phyloP scores from a whole-genome alignment of 1,140 invertebrate species.

The Heliothis subflexa region DNA sequence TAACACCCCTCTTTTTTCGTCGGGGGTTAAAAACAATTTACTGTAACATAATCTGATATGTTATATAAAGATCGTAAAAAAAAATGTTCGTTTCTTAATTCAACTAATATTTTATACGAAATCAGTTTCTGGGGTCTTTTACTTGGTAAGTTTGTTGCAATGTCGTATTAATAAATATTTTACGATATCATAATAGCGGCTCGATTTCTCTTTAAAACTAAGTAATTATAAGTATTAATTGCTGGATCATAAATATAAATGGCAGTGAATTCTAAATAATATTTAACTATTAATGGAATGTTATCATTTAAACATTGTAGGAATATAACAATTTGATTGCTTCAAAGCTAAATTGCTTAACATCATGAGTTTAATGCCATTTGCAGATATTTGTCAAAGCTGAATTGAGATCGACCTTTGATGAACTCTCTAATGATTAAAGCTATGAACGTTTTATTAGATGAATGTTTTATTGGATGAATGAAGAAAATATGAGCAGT shows the following conservation, averaged over 20 bases:
- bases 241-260: background rate
- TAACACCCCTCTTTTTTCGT: no score
- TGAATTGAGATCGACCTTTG: constrained; percentile 31
- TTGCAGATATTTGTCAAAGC: constrained; percentile 8
- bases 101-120: constrained; percentile 1
- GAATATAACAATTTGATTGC: constrained; percentile 24
- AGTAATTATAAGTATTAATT: background rate
- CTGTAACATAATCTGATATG: background rate
- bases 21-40: no score
- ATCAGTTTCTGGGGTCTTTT: background rate
- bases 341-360: constrained; percentile 20
- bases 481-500: no score
- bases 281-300: constrained; percentile 8
- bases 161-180: constrained; percentile 1
- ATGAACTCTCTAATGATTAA: constrained; percentile 1
- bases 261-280: background rate
- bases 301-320: constrained; percentile 13
- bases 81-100: background rate
- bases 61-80: background rate
- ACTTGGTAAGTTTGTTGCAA: background rate
- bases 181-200: background rate
- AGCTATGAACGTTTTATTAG: background rate
- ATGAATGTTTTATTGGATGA: background rate
- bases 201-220: background rate
- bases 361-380: constrained; percentile 14